phyloP scores from a whole-genome alignment of 1,140 invertebrate genomes.

The Papilio helenus region DNA sequence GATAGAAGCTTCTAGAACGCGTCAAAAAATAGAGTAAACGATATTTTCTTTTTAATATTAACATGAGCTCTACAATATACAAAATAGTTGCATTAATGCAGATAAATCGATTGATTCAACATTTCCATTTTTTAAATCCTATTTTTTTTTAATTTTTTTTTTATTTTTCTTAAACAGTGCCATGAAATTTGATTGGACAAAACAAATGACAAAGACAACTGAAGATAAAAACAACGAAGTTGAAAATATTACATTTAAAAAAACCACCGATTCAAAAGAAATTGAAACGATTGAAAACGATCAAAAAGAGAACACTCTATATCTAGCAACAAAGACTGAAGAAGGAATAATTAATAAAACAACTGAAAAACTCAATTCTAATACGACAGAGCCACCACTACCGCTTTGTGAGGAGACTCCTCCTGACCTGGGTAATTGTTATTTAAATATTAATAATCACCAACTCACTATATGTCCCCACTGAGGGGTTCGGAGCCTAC shows the following conservation, averaged over 20 bases:
- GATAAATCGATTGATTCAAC: neutral
- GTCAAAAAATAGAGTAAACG: neutral
- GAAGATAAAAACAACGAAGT: slow-evolving; percentile 43
- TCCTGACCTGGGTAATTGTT: slow-evolving; percentile 66
- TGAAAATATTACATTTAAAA: slow-evolving; percentile 43
- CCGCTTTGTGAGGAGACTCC: slow-evolving; percentile 66
- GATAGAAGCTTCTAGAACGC: neutral
- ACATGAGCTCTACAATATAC: neutral
- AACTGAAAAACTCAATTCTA: slow-evolving; percentile 57
- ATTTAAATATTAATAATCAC: too few species aligned
- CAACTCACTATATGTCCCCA: too few species aligned
- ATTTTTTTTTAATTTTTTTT: too few species aligned
- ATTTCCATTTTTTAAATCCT: neutral
- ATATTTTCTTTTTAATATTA: neutral
- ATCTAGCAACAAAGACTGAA: slow-evolving; percentile 64
- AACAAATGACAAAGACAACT: slow-evolving; percentile 48
- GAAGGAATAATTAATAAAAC: slow-evolving; percentile 62
- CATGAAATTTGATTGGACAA: slow-evolving; percentile 54
- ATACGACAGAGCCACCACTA: slow-evolving; percentile 56
- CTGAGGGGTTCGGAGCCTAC: too few species aligned
- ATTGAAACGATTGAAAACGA: slow-evolving; percentile 48
- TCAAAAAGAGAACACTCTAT: slow-evolving; percentile 50
- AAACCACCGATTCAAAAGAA: slow-evolving; percentile 45
- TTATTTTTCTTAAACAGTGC: slow-evolving; percentile 61
- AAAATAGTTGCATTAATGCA: neutral